Evolutionary conservation across 2,113 vertebrate genomes (phyloP).

Genomic region (Vidua macroura): DNA sequence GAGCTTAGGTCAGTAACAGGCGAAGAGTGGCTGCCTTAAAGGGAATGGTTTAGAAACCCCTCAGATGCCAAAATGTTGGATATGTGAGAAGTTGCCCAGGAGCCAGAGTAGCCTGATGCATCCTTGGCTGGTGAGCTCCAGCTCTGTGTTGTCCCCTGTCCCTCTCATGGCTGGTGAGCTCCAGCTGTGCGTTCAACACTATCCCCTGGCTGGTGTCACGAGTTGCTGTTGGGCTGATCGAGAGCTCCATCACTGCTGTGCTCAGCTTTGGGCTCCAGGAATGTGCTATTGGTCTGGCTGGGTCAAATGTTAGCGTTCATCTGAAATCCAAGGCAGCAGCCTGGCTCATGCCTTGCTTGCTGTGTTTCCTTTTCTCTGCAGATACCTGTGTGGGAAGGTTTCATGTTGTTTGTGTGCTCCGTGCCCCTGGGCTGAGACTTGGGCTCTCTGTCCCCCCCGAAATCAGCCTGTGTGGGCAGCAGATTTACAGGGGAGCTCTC

Average conservation of each 20-base stretch:
- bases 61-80: not conserved
- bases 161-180: not conserved
- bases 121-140: not conserved
- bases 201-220: not conserved
- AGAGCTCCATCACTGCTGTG: not conserved
- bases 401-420: not conserved
- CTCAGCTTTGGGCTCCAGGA: not conserved
- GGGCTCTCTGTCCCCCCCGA: not conserved
- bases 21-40: not conserved
- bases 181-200: not conserved
- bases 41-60: not conserved
- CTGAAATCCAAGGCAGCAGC: not conserved
- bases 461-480: rapidly evolving
- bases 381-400: not conserved
- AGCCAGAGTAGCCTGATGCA: not conserved
- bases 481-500: not conserved
- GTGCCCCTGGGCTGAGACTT: not conserved
- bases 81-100: not conserved
- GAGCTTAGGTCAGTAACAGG: not conserved
- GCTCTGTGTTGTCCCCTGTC: rapidly evolving
- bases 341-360: not conserved
- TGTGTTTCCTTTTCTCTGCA: not conserved
- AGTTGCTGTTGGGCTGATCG: not conserved
- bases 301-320: not conserved
- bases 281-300: not conserved